phyloP scores from a whole-genome alignment of 2,797 vertebrate genomes.

The Premnoplex brunnescens region DNA sequence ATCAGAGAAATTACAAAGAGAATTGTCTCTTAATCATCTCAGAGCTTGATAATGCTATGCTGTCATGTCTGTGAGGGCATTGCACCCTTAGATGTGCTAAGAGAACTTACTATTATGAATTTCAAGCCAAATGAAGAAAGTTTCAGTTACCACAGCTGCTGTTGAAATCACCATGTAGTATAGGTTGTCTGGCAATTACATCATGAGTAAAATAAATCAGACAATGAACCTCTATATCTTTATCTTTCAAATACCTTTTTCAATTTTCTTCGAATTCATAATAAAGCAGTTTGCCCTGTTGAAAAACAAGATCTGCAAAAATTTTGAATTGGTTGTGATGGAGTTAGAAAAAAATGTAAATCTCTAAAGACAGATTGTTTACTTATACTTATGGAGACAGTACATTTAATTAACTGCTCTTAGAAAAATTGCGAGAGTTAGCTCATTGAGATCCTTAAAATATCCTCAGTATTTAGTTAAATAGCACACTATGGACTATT shows the following conservation, averaged over 20 bases:
- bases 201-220: accelerated
- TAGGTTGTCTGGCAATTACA: not conserved
- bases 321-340: not conserved
- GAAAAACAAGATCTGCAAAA: not conserved
- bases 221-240: not conserved
- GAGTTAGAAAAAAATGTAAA: not conserved
- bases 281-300: not conserved
- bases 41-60: not conserved
- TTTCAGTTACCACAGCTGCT: not conserved
- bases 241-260: not conserved
- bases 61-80: not conserved
- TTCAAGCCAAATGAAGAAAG: not conserved
- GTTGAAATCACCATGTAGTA: not conserved
- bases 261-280: not conserved
- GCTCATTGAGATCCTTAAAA: not conserved
- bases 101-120: not conserved
- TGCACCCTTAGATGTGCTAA: accelerated
- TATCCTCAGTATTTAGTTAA: not conserved
- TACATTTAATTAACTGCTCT: not conserved
- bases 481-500: not conserved
- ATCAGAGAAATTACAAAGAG: not conserved
- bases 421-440: not conserved
- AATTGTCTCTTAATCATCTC: not conserved
- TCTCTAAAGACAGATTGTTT: not conserved
- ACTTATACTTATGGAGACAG: not conserved